phyloP scores from a whole-genome alignment of 2,113 vertebrate genomes.

The Channa maculata region DNA sequence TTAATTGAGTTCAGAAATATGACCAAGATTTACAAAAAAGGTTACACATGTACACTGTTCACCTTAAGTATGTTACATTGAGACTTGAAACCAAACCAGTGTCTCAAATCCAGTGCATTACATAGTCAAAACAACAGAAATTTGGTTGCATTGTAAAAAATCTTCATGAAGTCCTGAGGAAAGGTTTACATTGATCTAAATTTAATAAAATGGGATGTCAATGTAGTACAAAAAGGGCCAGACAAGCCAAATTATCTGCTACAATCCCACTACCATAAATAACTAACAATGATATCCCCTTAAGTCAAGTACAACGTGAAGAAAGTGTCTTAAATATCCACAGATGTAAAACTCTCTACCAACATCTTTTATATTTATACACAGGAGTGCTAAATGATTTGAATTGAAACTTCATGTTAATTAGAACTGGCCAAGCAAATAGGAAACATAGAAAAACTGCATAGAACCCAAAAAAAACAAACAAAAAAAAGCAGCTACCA shows the following conservation, averaged over 20 bases:
- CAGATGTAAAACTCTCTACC: background rate
- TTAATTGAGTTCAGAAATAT: too few relatives aligned
- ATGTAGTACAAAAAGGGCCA: slow-evolving; percentile 43
- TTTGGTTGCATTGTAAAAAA: background rate
- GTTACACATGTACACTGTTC: too few relatives aligned
- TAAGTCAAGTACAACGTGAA: background rate
- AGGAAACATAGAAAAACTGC: background rate
- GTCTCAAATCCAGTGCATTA: background rate
- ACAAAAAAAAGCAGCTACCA: background rate
- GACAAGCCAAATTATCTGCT: slow-evolving; percentile 2
- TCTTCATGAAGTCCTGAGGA: background rate
- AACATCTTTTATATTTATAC: background rate
- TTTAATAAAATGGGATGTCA: background rate
- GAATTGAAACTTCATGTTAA: background rate
- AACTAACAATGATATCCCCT: background rate
- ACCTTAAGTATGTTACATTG: too few relatives aligned
- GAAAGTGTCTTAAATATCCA: background rate
- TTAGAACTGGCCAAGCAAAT: background rate
- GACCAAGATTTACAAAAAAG: too few relatives aligned
- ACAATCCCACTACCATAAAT: slow-evolving; percentile 13
- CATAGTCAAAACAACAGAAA: background rate
- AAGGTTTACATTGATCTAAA: background rate
- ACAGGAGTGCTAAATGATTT: background rate
- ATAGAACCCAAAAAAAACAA: too few relatives aligned
- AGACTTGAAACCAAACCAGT: too few relatives aligned